Evolutionary conservation across 2,113 vertebrate species (phyloP).

Genomic region (Pedetes capensis): DNA sequence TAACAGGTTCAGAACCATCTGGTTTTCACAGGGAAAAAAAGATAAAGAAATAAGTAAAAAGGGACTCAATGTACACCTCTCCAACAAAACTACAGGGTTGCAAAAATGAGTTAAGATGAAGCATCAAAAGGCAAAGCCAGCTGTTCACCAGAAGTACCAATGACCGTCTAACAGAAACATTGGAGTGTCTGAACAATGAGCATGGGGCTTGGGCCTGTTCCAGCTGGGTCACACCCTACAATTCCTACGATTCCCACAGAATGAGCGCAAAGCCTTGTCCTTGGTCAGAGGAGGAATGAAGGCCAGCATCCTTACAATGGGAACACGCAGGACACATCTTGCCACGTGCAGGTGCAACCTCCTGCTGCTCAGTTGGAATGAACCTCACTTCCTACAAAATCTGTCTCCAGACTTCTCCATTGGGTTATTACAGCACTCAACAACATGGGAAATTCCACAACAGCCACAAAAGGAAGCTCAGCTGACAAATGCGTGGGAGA

Average conservation of each 20-base stretch:
- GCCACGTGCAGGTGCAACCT: not conserved
- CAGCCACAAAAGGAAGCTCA: not conserved
- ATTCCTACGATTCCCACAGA: not conserved
- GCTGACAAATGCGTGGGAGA: not conserved
- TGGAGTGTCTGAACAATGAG: fast-evolving
- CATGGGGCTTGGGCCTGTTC: not conserved
- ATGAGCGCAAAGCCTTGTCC: not conserved
- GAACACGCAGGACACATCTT: not conserved
- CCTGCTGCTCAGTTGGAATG: not conserved
- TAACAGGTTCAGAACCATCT: not conserved
- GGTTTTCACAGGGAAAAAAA: not conserved
- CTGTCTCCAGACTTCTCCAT: not conserved
- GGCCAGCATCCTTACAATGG: fast-evolving
- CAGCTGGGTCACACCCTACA: not conserved
- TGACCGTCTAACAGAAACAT: not conserved
- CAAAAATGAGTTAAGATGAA: not conserved
- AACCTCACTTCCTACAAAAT: not conserved
- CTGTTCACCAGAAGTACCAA: not conserved
- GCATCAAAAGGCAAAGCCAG: not conserved
- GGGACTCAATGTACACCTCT: not conserved
- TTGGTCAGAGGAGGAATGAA: not conserved
- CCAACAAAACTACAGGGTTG: not conserved
- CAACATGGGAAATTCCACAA: not conserved
- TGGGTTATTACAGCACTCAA: not conserved
- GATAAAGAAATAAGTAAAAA: not conserved